Conservation (phyloP, 2,113 vertebrate species). For the Corythaeola cristata region DNA sequence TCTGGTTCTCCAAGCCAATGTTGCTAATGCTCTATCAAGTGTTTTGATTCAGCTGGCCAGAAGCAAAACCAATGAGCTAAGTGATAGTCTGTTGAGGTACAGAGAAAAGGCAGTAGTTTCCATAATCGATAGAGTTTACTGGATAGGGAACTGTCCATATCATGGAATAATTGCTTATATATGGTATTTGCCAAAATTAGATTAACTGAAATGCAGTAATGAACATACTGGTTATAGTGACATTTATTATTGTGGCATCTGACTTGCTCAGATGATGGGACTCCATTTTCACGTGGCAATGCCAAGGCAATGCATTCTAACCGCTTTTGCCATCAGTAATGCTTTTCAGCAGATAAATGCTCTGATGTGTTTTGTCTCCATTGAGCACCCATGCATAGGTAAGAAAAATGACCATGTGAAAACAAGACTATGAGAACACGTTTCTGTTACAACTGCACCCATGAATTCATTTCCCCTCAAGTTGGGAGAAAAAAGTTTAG, state of each 20-base stretch:
- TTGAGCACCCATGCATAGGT: background rate
- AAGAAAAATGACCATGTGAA: background rate
- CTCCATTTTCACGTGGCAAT: background rate
- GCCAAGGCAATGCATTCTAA: background rate
- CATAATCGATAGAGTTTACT: background rate
- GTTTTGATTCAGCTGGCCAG: background rate
- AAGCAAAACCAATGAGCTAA: background rate
- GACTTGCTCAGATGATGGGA: background rate
- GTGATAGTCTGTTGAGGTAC: background rate
- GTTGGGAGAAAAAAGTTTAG: background rate
- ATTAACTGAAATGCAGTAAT: background rate
- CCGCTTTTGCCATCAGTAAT: background rate
- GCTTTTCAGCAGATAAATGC: background rate
- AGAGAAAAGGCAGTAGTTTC: background rate
- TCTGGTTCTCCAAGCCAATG: background rate
- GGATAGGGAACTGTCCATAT: background rate
- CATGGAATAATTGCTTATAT: background rate
- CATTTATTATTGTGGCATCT: background rate
- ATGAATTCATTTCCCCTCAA: background rate
- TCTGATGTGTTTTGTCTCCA: background rate
- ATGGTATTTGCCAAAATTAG: background rate
- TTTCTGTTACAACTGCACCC: background rate
- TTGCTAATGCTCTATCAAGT: background rate
- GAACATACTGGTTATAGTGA: background rate
- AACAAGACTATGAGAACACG: background rate